phyloP scores from a whole-genome alignment of 2,797 vertebrate species.

The Megalops cyprinoides region DNA sequence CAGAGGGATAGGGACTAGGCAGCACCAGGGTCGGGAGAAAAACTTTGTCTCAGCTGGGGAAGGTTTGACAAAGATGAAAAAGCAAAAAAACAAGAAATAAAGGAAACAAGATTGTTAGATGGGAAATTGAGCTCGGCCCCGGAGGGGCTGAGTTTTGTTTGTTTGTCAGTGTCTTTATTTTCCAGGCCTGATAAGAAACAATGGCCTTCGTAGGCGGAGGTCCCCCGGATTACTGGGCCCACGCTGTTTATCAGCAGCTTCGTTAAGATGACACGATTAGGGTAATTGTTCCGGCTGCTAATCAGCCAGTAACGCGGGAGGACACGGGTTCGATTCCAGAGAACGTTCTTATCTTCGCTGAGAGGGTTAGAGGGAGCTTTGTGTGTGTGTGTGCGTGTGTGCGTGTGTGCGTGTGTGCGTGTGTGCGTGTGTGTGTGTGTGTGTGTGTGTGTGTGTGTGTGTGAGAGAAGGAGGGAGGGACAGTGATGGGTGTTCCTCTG shows the following conservation, averaged over 20 bases:
- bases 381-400: background rate
- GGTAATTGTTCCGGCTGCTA: conserved; percentile 61
- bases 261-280: conserved; percentile 64
- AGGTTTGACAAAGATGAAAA: too few relatives aligned
- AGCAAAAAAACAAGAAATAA: too few relatives aligned
- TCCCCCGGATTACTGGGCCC: conserved; percentile 41
- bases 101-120: too few relatives aligned
- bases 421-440: background rate
- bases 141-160: background rate
- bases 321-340: conserved; percentile 45
- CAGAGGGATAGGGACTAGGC: too few relatives aligned
- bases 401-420: background rate
- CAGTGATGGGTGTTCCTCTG: background rate
- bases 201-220: conserved; percentile 22
- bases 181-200: background rate
- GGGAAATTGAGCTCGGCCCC: background rate
- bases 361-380: background rate
- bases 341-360: conserved; percentile 48
- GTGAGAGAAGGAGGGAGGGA: background rate
- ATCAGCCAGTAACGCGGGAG: conserved; percentile 51
- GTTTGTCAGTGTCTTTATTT: background rate
- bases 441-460: conserved; percentile 12
- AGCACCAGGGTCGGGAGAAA: too few relatives aligned
- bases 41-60: too few relatives aligned
- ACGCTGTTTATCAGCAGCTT: conserved; percentile 54